Evolutionary conservation across 2,113 vertebrate species (phyloP).

Genomic region (Mustela lutreola): DNA sequence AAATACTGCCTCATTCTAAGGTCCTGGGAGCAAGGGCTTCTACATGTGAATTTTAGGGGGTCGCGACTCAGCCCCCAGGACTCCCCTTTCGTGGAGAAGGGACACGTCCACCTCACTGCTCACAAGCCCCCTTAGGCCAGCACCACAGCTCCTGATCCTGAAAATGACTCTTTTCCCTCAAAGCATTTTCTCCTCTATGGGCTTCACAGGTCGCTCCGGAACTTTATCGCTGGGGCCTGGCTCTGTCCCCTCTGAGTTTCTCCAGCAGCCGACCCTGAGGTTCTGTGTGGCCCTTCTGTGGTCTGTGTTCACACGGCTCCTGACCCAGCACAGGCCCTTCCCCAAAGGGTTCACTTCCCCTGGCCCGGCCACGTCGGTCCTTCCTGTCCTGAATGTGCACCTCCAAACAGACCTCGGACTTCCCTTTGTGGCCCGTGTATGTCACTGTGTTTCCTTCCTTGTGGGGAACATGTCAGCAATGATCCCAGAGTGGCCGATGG

Average conservation of each 20-base stretch:
- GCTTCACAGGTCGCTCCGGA: background rate
- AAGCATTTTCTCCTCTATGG: background rate
- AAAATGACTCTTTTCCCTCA: background rate
- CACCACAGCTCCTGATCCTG: background rate
- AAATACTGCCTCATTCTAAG: background rate
- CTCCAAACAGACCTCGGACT: background rate
- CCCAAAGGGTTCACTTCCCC: background rate
- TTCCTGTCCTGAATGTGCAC: background rate
- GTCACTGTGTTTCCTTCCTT: background rate
- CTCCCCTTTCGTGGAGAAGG: background rate
- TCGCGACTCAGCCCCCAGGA: background rate
- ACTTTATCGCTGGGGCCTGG: background rate
- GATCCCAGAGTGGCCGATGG: rapidly evolving
- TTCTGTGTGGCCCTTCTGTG: background rate
- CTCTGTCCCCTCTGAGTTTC: background rate
- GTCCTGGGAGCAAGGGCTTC: background rate
- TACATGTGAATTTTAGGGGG: background rate
- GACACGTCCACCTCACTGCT: background rate
- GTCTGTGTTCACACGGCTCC: background rate
- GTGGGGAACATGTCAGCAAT: background rate
- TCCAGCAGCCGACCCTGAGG: background rate
- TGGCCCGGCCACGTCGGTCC: rapidly evolving
- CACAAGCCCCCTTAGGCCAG: background rate
- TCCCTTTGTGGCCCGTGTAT: background rate
- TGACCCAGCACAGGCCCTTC: background rate